Conservation (phyloP, 2,888 invertebrate genomes). For the Abrostola tripartita region DNA sequence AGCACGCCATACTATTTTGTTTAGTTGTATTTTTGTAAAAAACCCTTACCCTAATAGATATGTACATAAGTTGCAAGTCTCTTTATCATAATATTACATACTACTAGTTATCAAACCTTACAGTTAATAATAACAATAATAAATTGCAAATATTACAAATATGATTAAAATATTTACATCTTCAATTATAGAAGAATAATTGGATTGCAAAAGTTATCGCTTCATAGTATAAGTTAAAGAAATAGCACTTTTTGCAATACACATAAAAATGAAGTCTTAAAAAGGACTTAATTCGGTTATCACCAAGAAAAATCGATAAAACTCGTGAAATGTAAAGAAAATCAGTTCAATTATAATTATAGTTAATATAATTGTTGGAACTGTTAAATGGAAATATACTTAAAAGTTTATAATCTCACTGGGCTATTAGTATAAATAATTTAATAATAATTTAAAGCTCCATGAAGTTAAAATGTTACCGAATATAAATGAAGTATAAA, state of each 20-base stretch:
- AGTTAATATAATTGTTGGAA: constrained; percentile 57
- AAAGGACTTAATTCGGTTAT: constrained; percentile 49
- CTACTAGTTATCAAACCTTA: constrained; percentile 82
- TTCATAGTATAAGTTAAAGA: constrained; percentile 39
- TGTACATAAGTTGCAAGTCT: constrained; percentile 87
- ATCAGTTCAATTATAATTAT: constrained; percentile 58
- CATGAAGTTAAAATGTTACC: constrained; percentile 54
- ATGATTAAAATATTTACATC: constrained; percentile 87
- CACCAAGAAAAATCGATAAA: constrained; percentile 50
- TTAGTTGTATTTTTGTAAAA: constrained; percentile 61
- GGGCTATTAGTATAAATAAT: constrained; percentile 69
- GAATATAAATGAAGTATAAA: constrained; percentile 48
- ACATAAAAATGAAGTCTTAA: constrained; percentile 46
- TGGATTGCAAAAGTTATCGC: constrained; percentile 51
- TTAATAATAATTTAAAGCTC: constrained; percentile 72
- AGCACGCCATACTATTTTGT: constrained; percentile 50
- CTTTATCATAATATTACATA: constrained; percentile 81
- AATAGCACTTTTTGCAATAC: constrained; percentile 46
- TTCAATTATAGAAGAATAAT: constrained; percentile 73
- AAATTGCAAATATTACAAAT: constrained; percentile 83
- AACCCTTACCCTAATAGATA: constrained; percentile 85
- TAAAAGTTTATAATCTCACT: constrained; percentile 72
- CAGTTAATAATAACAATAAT: constrained; percentile 78
- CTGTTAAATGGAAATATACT: constrained; percentile 54
- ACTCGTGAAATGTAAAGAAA: constrained; percentile 47